phyloP scores from a whole-genome alignment of 2,888 invertebrate species.

The Platycheirus rosarum region DNA sequence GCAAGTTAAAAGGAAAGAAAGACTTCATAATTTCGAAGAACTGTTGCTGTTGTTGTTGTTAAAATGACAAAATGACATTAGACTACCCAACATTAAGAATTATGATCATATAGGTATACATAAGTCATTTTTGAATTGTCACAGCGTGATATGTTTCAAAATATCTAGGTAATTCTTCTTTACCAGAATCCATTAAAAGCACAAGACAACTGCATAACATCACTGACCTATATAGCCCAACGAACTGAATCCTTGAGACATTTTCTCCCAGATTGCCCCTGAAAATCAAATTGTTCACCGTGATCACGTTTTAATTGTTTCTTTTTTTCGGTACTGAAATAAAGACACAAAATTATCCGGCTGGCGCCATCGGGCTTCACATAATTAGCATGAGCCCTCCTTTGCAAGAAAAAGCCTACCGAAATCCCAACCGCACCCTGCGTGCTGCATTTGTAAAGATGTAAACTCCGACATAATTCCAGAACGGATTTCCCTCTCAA shows the following conservation, averaged over 20 bases:
- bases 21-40: no score
- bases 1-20: no score
- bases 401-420: conserved; percentile 51
- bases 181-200: no score
- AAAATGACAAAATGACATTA: no score
- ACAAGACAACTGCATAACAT: conserved; percentile 1
- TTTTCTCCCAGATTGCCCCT: conserved; percentile 46
- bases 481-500: conserved; percentile 61
- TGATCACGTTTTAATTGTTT: conserved; percentile 74
- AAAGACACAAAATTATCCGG: conserved; percentile 67
- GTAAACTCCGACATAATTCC: conserved; percentile 19
- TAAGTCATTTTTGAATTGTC: no score
- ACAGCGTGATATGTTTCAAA: no score
- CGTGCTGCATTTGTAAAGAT: conserved; percentile 58
- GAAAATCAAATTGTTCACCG: conserved; percentile 67
- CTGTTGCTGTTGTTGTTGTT: no score
- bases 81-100: no score
- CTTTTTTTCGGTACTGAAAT: conserved; percentile 19
- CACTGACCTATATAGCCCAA: not conserved
- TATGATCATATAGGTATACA: no score
- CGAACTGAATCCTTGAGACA: conserved; percentile 61
- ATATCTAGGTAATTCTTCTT: no score
- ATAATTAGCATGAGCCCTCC: conserved; percentile 69
- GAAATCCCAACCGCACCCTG: conserved; percentile 44
- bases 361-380: conserved; percentile 72